A percentile compares a stretch with the other conserved stretches of the same genome.
phyloP scores from a whole-genome alignment of 92 coral and sea anemone genomes.

The Porites evermanni region DNA sequence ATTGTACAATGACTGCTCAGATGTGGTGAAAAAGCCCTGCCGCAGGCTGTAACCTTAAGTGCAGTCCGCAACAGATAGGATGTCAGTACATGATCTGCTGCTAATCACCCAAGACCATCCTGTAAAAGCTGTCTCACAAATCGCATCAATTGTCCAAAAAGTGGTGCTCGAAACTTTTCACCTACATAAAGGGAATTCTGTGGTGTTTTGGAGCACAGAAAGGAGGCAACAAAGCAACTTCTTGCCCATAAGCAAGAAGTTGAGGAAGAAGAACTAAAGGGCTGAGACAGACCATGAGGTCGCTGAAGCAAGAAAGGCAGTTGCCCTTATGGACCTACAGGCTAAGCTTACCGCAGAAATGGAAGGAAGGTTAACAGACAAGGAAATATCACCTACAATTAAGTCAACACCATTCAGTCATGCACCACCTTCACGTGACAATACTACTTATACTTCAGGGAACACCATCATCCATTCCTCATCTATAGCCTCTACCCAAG shows the following conservation, averaged over 20 bases:
- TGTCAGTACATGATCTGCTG: constrained; percentile 14
- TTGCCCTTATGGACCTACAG: constrained; percentile 41
- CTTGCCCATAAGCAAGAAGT: not conserved
- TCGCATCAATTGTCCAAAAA: constrained; percentile 10
- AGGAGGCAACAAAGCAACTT: no score
- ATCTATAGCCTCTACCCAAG: not conserved
- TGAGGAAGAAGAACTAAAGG: constrained; percentile 7
- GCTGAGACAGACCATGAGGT: constrained; percentile 24
- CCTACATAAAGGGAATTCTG: constrained; percentile 14
- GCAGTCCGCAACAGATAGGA: constrained; percentile 39
- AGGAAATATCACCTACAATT: not conserved
- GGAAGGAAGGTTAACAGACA: constrained; percentile 32
- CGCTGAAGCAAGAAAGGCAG: constrained; percentile 50
- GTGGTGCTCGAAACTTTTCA: constrained; percentile 19
- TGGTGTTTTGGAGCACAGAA: constrained; percentile 13
- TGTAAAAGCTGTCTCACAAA: not conserved
- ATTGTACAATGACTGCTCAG: constrained; percentile 28
- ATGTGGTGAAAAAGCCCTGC: not conserved
- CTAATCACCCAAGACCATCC: not conserved
- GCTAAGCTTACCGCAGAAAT: constrained; percentile 32
- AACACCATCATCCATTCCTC: not conserved
- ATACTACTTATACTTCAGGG: not conserved
- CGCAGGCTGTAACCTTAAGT: constrained; percentile 9
- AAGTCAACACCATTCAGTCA: not conserved
- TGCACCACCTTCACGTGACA: constrained; percentile 2